phyloP scores from a whole-genome alignment of 2,797 vertebrate species.

The Eupleurogrammus muticus region DNA sequence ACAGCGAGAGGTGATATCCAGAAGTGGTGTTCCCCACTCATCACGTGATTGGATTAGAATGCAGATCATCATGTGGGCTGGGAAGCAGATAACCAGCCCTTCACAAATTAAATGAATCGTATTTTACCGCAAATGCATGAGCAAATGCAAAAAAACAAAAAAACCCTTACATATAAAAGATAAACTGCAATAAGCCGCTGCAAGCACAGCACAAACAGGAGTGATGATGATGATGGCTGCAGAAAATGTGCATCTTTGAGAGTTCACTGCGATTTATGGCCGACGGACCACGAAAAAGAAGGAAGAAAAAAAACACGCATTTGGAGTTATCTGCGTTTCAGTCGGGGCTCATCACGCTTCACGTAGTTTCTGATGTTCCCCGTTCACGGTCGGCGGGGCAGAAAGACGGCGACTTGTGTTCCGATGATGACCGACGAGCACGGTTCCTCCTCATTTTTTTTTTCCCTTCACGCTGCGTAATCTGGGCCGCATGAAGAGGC shows the following conservation, averaged over 20 bases:
- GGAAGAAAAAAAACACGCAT: neutral
- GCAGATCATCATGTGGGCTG: constrained; percentile 57
- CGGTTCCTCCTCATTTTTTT: no score
- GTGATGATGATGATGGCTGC: constrained; percentile 16
- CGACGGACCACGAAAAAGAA: no score
- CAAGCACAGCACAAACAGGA: constrained; percentile 45
- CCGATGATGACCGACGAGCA: no score
- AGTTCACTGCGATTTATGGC: neutral
- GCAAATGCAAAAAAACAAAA: constrained; percentile 16
- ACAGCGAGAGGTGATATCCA: constrained; percentile 52
- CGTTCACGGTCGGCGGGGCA: no score
- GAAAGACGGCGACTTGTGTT: no score
- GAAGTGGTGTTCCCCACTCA: constrained; percentile 41
- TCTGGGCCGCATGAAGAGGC: no score
- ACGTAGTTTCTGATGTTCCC: no score
- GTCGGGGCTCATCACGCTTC: neutral
- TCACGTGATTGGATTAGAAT: constrained; percentile 66
- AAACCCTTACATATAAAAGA: constrained; percentile 9
- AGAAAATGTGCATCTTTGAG: constrained; percentile 17
- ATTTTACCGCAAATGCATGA: constrained; percentile 51
- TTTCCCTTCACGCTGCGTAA: no score
- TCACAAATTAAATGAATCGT: constrained; percentile 70
- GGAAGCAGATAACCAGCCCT: constrained; percentile 43
- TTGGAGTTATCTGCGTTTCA: constrained; percentile 36
- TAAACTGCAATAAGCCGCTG: constrained; percentile 30